Conservation (phyloP, 37 sponge, comb jelly and placozoan species). For the Cliona cf. orientalis region DNA sequence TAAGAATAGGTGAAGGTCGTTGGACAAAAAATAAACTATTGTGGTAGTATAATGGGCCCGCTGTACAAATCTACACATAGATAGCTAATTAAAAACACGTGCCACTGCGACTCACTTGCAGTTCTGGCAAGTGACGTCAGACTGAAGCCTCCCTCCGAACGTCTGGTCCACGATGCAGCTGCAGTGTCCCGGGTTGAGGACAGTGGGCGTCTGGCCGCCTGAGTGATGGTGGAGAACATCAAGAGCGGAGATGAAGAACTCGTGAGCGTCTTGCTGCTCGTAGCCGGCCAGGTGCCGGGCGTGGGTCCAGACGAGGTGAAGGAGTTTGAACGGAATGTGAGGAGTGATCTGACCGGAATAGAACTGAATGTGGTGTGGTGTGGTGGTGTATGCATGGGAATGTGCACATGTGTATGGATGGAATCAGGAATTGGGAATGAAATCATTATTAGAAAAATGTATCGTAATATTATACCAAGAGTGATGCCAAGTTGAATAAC, state of each 20-base stretch:
- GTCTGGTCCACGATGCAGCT: slow-evolving; percentile 89
- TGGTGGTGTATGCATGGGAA: neutral
- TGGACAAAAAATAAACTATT: too few species aligned
- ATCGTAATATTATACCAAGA: too few species aligned
- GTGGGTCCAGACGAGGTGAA: slow-evolving; percentile 95
- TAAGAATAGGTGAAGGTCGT: too few species aligned
- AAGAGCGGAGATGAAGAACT: slow-evolving; percentile 94
- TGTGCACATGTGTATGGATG: too few species aligned
- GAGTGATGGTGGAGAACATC: slow-evolving; percentile 94
- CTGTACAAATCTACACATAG: too few species aligned
- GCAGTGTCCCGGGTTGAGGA: slow-evolving; percentile 64
- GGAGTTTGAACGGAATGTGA: slow-evolving; percentile 86
- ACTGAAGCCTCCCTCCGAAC: slow-evolving; percentile 90
- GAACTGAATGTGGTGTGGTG: slow-evolving; percentile 61
- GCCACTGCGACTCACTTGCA: slow-evolving; percentile 85
- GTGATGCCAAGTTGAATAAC: too few species aligned
- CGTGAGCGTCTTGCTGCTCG: slow-evolving; percentile 99
- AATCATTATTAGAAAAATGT: too few species aligned
- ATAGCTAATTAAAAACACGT: too few species aligned
- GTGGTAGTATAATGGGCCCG: too few species aligned
- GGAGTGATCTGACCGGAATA: slow-evolving; percentile 83
- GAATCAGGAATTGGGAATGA: too few species aligned
- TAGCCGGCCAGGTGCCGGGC: slow-evolving; percentile 97
- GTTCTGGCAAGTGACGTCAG: slow-evolving; percentile 85
- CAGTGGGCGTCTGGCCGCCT: slow-evolving; percentile 75